phyloP scores from a whole-genome alignment of 2,113 vertebrate species.

The Macheiramphus alcinus region DNA sequence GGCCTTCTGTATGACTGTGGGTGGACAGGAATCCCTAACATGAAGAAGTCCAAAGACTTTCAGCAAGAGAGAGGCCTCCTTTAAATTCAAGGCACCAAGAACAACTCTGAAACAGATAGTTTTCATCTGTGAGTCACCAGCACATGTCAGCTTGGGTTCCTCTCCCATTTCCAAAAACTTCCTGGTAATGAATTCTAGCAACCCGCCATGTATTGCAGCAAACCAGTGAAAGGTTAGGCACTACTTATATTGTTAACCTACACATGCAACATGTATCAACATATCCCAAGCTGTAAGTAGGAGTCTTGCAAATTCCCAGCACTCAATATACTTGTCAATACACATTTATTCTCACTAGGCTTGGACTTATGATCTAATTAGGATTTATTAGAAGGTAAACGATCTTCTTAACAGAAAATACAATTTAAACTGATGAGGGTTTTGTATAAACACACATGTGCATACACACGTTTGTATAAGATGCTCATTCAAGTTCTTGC shows the following conservation, averaged over 20 bases:
- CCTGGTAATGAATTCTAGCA: neutral
- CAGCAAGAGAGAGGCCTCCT: neutral
- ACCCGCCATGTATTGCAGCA: neutral
- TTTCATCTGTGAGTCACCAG: neutral
- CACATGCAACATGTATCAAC: neutral
- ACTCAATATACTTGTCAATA: neutral
- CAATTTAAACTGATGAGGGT: neutral
- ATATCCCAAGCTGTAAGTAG: neutral
- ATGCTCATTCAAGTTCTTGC: neutral
- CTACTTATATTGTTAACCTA: neutral
- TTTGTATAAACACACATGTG: neutral
- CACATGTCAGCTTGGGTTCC: neutral
- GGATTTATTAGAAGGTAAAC: slow-evolving; percentile 11
- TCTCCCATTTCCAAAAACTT: neutral
- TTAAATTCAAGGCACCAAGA: neutral
- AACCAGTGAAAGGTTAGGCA: neutral
- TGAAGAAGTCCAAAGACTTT: neutral
- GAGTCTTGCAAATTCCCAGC: neutral
- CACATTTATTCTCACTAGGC: neutral
- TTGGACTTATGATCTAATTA: neutral
- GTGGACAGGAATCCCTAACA: neutral
- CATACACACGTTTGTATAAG: neutral
- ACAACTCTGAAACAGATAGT: neutral
- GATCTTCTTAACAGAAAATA: neutral
- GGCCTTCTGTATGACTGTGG: neutral